These are phyloP conservation scores for Aplochiton taeniatus DNA, from an alignment of 2,797 vertebrate species.

Conservation along the genomic window DNA sequence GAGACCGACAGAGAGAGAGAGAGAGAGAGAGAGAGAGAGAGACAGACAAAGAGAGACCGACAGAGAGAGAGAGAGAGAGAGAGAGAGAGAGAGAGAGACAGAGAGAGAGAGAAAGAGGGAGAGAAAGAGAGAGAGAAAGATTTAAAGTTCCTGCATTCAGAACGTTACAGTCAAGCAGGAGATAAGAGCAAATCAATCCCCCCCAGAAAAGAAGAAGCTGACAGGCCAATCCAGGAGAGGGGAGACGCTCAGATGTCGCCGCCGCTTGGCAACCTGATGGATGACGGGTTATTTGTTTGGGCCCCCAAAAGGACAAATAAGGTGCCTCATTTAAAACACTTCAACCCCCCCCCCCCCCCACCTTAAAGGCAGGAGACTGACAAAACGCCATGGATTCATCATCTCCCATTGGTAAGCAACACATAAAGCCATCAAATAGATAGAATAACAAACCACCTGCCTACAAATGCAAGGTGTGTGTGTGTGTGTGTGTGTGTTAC, in stretches of 20 bases:
- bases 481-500: no score
- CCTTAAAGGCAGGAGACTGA: constrained; percentile 32
- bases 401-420: constrained; percentile 47
- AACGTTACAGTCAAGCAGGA: constrained; percentile 71
- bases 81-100: no score
- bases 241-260: constrained; percentile 65
- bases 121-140: constrained; percentile 41
- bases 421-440: constrained; percentile 17
- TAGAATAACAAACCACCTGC: no score
- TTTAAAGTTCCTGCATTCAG: constrained; percentile 67
- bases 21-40: no score
- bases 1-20: no score
- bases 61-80: no score
- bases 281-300: constrained; percentile 64
- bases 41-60: no score
- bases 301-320: constrained; percentile 69
- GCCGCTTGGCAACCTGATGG: constrained; percentile 66
- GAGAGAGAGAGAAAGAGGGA: no score
- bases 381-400: constrained; percentile 47
- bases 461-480: no score
- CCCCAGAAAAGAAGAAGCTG: constrained; percentile 42
- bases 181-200: constrained; percentile 78
- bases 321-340: constrained; percentile 64
- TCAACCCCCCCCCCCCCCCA: constrained; percentile 40
- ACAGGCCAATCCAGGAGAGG: constrained; percentile 72